Conservation (phyloP, 2,113 vertebrate species). For the Balaenoptera acutorostrata region DNA sequence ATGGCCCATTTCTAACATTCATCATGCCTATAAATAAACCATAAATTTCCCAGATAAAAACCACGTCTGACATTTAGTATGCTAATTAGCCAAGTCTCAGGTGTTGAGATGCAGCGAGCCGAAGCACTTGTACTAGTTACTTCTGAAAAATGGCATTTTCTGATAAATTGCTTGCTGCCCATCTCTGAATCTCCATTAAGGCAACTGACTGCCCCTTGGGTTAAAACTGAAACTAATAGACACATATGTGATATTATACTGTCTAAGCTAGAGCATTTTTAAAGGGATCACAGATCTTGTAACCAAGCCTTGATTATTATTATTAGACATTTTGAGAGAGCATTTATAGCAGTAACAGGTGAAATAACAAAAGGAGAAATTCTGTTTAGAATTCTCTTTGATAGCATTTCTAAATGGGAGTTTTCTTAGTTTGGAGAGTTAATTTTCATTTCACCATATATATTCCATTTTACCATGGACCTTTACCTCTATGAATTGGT, state of each 20-base stretch:
- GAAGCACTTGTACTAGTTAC: not conserved
- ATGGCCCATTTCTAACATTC: not conserved
- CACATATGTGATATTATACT: not conserved
- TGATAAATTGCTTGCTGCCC: not conserved
- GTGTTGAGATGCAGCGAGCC: not conserved
- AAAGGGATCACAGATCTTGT: not conserved
- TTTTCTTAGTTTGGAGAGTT: not conserved
- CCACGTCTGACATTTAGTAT: slow-evolving; percentile 33
- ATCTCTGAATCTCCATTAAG: not conserved
- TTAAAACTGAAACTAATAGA: not conserved
- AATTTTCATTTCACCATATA: not conserved
- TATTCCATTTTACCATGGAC: not conserved
- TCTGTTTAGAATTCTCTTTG: not conserved
- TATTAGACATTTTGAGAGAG: not conserved
- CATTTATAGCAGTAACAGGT: not conserved
- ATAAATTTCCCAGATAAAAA: slow-evolving; percentile 46
- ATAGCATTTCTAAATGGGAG: not conserved
- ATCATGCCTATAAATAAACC: slow-evolving; percentile 50
- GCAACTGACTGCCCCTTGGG: not conserved
- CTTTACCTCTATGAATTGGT: not conserved
- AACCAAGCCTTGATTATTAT: not conserved
- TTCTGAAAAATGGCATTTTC: not conserved
- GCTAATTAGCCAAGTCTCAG: slow-evolving; percentile 43
- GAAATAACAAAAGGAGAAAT: not conserved
- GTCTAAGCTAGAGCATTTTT: not conserved